Evolutionary conservation across 2,797 vertebrate species (phyloP).

Genomic region (Fundulus diaphanus): DNA sequence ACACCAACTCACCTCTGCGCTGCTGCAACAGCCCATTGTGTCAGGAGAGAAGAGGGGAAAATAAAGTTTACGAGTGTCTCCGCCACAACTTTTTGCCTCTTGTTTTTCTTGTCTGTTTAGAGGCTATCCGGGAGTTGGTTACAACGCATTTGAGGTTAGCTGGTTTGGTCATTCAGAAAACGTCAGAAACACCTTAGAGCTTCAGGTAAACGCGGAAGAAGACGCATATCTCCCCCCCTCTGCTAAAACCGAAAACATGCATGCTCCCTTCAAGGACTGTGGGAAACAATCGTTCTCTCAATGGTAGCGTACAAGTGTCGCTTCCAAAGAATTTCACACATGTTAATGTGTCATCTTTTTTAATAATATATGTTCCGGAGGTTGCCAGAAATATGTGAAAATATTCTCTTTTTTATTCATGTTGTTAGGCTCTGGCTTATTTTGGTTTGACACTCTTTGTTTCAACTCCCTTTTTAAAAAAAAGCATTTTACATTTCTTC

Average conservation of each 20-base stretch:
- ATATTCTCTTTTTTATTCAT: too few relatives aligned
- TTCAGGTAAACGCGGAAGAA: conserved; percentile 72
- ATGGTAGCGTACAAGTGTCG: too few relatives aligned
- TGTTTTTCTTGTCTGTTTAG: background rate
- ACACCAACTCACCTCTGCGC: conserved; percentile 65
- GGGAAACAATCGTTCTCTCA: too few relatives aligned
- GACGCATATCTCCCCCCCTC: background rate
- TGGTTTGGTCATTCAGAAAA: background rate
- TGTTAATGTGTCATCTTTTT: too few relatives aligned
- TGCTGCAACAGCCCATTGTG: conserved; percentile 75
- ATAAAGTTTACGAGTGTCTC: conserved; percentile 24
- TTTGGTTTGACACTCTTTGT: too few relatives aligned
- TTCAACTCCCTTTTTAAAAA: too few relatives aligned
- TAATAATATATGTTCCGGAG: too few relatives aligned
- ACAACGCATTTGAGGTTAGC: background rate
- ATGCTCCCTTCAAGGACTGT: conserved; percentile 30
- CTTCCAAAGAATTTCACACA: too few relatives aligned
- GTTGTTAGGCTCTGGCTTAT: too few relatives aligned
- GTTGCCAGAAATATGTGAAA: too few relatives aligned
- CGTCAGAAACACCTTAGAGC: background rate
- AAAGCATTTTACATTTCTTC: too few relatives aligned
- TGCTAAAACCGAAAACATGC: background rate
- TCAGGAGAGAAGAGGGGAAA: background rate
- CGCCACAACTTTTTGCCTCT: background rate
- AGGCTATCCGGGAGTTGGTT: background rate